Conservation (phyloP, 1,140 invertebrate genomes). For the Vollenhovia emeryi region DNA sequence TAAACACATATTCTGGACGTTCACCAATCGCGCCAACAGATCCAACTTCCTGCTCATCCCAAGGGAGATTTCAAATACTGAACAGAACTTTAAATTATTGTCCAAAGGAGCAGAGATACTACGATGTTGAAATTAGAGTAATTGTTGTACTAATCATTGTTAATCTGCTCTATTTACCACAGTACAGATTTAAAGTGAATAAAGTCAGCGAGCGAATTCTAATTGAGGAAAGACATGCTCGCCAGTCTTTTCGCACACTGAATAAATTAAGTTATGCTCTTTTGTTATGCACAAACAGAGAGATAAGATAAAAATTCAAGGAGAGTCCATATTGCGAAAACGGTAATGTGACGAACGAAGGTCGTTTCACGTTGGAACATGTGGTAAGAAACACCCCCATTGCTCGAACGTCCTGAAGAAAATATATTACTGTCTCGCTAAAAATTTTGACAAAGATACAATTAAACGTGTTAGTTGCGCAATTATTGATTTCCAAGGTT, state of each 20-base stretch:
- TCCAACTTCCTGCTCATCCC: background rate
- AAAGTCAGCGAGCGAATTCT: background rate
- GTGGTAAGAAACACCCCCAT: background rate
- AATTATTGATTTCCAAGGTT: background rate
- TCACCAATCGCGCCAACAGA: background rate
- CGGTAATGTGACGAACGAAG: background rate
- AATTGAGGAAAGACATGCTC: background rate
- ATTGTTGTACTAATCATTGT: background rate
- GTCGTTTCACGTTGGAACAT: background rate
- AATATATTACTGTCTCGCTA: background rate
- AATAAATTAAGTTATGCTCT: background rate
- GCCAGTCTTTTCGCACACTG: background rate
- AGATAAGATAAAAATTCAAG: background rate
- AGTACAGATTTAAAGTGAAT: background rate
- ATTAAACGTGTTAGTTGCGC: background rate
- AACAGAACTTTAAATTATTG: background rate
- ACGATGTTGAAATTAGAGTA: background rate
- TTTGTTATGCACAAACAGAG: background rate
- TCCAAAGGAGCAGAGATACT: background rate
- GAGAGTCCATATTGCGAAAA: background rate
- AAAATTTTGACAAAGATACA: background rate
- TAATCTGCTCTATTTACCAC: background rate
- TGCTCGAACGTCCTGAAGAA: background rate
- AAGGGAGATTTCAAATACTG: background rate
- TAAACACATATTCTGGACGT: background rate